A percentile compares a stretch with the other conserved stretches of the same genome.
Conservation (phyloP, 2,797 vertebrate species). For the Micrastur ruficollis region DNA sequence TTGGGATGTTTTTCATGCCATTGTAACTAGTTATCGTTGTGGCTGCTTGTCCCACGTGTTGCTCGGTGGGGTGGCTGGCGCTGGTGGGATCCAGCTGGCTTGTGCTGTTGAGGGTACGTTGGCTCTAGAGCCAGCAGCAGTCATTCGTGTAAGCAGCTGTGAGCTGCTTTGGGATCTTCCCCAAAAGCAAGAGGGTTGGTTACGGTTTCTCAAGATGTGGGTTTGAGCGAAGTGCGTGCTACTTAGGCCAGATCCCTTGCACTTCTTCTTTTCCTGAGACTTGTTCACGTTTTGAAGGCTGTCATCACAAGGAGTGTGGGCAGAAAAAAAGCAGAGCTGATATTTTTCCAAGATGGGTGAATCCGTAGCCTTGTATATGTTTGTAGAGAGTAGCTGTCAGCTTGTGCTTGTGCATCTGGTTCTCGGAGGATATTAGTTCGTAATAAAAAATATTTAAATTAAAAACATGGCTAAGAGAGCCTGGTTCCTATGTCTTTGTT, state of each 20-base stretch:
- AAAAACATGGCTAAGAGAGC: neutral
- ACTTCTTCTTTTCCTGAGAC: neutral
- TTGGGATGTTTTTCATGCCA: neutral
- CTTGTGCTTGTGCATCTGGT: neutral
- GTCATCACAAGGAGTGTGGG: neutral
- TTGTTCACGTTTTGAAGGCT: neutral
- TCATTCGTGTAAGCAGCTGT: neutral
- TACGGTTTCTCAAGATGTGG: rapidly evolving
- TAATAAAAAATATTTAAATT: neutral
- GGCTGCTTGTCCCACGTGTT: neutral
- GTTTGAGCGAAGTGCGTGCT: neutral
- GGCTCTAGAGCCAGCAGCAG: neutral
- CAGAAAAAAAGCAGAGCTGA: neutral
- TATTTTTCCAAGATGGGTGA: neutral
- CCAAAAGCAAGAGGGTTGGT: neutral
- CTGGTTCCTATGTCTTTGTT: neutral
- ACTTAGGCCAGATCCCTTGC: neutral
- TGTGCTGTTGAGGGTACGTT: rapidly evolving
- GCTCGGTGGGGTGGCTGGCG: neutral
- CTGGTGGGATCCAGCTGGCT: neutral
- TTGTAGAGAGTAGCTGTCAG: neutral
- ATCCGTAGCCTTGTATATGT: neutral
- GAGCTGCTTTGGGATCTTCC: neutral
- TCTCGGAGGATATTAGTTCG: neutral
- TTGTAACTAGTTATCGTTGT: neutral